Percentiles rank a stretch among this genome's conserved stretches.
These are phyloP conservation scores for Trinorchestia longiramus DNA, from an alignment of 1,140 invertebrate genomes.

Conservation along the genomic window DNA sequence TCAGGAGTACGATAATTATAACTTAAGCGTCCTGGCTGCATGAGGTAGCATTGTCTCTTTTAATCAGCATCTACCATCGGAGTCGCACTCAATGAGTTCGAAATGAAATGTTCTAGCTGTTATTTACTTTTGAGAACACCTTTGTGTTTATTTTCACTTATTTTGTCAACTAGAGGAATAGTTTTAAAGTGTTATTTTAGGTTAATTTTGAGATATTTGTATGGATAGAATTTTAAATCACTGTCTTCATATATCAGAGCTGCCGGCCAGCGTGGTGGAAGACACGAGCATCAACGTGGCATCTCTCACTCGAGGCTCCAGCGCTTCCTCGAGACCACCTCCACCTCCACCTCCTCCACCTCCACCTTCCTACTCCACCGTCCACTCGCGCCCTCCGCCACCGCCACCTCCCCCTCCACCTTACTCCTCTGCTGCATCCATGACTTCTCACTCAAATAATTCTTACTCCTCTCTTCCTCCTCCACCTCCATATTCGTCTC, in stretches of 20 bases:
- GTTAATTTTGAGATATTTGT: neutral
- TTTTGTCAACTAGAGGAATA: too few species aligned
- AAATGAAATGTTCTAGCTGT: too few species aligned
- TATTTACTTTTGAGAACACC: too few species aligned
- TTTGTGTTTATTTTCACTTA: too few species aligned
- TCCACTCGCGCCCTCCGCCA: constrained; percentile 67
- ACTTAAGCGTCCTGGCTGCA: too few species aligned
- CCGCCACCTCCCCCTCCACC: constrained; percentile 53
- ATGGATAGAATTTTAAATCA: neutral
- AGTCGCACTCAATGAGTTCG: too few species aligned
- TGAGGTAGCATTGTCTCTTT: too few species aligned
- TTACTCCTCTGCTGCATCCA: constrained; percentile 41
- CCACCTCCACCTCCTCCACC: constrained; percentile 68
- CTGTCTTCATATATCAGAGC: constrained; percentile 73
- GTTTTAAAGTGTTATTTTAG: too few species aligned
- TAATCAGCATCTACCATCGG: too few species aligned
- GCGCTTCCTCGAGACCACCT: constrained; percentile 66
- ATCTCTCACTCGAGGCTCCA: neutral
- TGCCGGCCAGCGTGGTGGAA: constrained; percentile 87
- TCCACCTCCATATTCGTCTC: constrained; percentile 71
- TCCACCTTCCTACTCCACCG: constrained; percentile 66
- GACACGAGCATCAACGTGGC: constrained; percentile 74
- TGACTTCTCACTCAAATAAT: neutral
- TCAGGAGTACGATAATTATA: too few species aligned
- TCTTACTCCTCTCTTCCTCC: constrained; percentile 69